Evolutionary conservation across 1,140 invertebrate genomes (phyloP), one percentile per base, ranked within the genome.

Genomic region (Heterodera schachtii): DNA sequence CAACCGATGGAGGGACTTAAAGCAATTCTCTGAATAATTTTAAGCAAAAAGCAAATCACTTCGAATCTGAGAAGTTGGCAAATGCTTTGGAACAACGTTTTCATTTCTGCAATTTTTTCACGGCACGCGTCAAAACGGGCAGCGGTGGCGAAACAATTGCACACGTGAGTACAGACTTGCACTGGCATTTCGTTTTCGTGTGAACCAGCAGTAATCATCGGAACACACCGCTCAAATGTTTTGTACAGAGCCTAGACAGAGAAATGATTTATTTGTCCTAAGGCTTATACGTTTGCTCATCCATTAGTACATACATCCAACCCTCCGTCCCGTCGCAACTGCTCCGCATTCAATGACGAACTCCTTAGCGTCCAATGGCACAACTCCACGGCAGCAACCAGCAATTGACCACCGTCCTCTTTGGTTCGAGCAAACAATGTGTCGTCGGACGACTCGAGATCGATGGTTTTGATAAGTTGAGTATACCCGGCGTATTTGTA

Each of bases 401-500:
- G 91, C 31, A 99, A 91, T 43, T 94, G 94, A 1, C 94, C 94
- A 52, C 93, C 93, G 91, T 95, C 97, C 71, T 93, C 95, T 41
- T 84, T 77, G 31, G 41, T 60, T 19, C 71, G 71, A 60, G 84
- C 75, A 91, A 99, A 99, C 82, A 99, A 91, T 83, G 94, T 92
- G 75, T 98, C 95, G 88, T 98, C 96, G 52, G 93, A 93, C 0
- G 96, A 95, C 92, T 99, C 97, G 88, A 98, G 91, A 87, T 94
- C 93, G 78, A 99, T 96, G 0, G 97, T 99, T 91, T 96, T 96
- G 49, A 99, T 95, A 11, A 99, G 91, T 91, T 98, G 96, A 0
- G 95, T 95, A 92, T 99, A 99, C 5, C 98, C 98, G 73, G 98
- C 95, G 91, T 99, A 99, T 91, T 99, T 99, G 91, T 98, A 99